Evolutionary conservation across 2,113 vertebrate species (phyloP).

Genomic region (Isurus oxyrinchus): DNA sequence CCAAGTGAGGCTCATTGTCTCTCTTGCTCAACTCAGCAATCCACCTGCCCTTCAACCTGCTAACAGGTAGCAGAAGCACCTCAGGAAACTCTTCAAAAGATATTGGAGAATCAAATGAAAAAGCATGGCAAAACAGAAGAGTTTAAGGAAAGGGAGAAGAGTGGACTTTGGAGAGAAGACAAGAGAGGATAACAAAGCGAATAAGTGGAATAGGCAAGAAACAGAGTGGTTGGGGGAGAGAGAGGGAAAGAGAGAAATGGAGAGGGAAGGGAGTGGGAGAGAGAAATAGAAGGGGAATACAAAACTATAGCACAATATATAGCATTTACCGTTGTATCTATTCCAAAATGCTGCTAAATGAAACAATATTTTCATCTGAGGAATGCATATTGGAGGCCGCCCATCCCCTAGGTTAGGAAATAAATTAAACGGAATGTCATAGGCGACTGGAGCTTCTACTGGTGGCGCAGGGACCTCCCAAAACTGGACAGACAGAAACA

Average conservation of each 20-base stretch:
- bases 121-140: not conserved
- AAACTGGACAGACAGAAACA: not conserved
- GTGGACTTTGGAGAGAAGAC: not conserved
- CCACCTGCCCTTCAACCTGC: not conserved
- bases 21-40: not conserved
- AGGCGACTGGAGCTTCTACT: not conserved
- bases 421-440: not conserved
- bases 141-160: not conserved
- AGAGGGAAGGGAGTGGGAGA: not conserved
- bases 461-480: not conserved
- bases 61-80: not conserved
- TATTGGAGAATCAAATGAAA: not conserved
- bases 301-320: not conserved
- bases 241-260: not conserved
- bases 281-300: not conserved
- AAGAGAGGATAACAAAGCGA: not conserved
- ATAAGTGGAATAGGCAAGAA: not conserved
- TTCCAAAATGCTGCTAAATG: not conserved
- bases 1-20: not conserved
- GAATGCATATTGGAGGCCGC: not conserved
- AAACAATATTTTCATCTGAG: not conserved
- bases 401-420: not conserved
- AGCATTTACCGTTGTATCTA: not conserved
- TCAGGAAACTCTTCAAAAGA: not conserved
- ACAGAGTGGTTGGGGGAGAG: not conserved